Evolutionary conservation across 2,113 vertebrate species (phyloP).

Genomic region (Heloderma charlesbogerti): DNA sequence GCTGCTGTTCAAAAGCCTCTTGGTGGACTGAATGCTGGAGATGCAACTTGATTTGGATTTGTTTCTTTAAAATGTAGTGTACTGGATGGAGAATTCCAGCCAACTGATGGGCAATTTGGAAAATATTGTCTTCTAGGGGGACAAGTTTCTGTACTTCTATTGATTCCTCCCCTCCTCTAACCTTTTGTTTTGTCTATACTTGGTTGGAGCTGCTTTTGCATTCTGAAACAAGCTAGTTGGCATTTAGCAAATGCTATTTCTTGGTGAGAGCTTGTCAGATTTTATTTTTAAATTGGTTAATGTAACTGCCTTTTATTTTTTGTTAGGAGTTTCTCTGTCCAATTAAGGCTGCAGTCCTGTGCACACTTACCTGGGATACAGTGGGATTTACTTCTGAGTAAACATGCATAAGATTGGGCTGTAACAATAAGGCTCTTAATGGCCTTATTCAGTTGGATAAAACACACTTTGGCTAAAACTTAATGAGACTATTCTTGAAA

Average conservation of each 20-base stretch:
- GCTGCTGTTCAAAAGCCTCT: not conserved
- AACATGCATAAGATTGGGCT: not conserved
- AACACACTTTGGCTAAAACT: slow-evolving; percentile 68
- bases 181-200: slow-evolving; percentile 71
- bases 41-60: not conserved
- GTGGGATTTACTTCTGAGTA: not conserved
- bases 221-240: slow-evolving; percentile 60
- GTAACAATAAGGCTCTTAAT: slow-evolving; percentile 40
- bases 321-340: slow-evolving; percentile 67
- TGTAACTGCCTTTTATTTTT: slow-evolving; percentile 66
- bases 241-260: slow-evolving; percentile 69
- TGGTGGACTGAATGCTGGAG: not conserved
- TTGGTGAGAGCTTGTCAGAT: slow-evolving; percentile 69
- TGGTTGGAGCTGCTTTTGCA: slow-evolving; percentile 55
- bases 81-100: slow-evolving; percentile 5
- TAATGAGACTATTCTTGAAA: slow-evolving; percentile 50
- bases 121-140: slow-evolving; percentile 33
- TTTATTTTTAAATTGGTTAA: slow-evolving; percentile 75
- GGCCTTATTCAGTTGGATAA: slow-evolving; percentile 71
- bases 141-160: slow-evolving; percentile 40
- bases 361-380: slow-evolving; percentile 37
- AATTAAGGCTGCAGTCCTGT: slow-evolving; percentile 67
- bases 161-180: slow-evolving; percentile 47
- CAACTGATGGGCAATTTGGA: slow-evolving; percentile 16
- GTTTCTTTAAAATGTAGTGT: slow-evolving; percentile 25